Percentiles rank a stretch among this genome's conserved stretches.
These are phyloP conservation scores for Rhegmatorhina hoffmannsi DNA, from an alignment of 2,113 vertebrate genomes.

Conservation along the genomic window DNA sequence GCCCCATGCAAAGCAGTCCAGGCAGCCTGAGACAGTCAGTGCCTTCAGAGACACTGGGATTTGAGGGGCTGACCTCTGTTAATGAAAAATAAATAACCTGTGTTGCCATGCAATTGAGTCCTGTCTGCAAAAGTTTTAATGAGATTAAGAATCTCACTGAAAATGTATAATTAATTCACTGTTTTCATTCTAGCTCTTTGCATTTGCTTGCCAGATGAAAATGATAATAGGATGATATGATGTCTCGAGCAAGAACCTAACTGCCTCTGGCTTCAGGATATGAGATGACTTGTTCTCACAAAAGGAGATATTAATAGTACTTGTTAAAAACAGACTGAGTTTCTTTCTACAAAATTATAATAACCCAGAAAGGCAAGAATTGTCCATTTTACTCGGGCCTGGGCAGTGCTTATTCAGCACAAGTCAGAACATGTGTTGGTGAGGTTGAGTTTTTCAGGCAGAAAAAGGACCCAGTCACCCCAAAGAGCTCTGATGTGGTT, in stretches of 20 bases:
- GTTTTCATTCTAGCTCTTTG: neutral
- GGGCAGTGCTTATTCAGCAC: neutral
- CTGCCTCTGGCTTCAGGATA: conserved; percentile 21
- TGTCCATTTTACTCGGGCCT: neutral
- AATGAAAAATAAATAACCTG: neutral
- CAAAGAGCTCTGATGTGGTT: neutral
- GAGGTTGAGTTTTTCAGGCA: neutral
- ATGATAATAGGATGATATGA: conserved; percentile 23
- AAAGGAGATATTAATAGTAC: conserved; percentile 40
- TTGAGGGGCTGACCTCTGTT: fast-evolving
- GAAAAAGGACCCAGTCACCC: neutral
- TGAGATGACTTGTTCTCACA: conserved; percentile 35
- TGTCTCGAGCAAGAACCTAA: conserved; percentile 22
- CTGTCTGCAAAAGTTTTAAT: neutral
- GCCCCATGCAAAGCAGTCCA: fast-evolving
- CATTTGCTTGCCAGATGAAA: conserved; percentile 45
- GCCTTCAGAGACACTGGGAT: neutral
- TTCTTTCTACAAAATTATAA: neutral
- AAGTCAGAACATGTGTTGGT: neutral
- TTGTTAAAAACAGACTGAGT: neutral
- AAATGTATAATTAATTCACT: neutral
- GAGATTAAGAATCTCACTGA: neutral
- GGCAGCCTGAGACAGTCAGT: neutral
- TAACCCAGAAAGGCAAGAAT: neutral
- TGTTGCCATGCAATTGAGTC: neutral